Evolutionary conservation across 2,113 vertebrate genomes (phyloP).

Genomic region (Corythoichthys haematopterus): DNA sequence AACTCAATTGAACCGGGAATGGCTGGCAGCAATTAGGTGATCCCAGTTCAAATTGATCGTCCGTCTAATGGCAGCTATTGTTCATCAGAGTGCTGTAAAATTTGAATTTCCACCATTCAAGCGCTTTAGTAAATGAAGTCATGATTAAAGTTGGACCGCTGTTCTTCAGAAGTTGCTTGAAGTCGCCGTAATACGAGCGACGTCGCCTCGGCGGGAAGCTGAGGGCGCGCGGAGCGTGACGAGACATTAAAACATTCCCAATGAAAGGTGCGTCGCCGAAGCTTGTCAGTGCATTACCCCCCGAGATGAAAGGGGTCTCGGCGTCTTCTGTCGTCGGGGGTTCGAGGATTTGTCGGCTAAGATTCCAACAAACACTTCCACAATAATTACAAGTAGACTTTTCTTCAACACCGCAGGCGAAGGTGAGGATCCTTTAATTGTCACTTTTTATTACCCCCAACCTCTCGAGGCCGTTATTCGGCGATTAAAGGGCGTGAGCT

Average conservation of each 20-base stretch:
- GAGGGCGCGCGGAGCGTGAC: slow-evolving; percentile 54
- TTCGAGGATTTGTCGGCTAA: slow-evolving; percentile 65
- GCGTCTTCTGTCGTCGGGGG: slow-evolving; percentile 59
- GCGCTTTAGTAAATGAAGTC: slow-evolving; percentile 17
- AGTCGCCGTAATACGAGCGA: slow-evolving; percentile 40
- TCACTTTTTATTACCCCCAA: slow-evolving; percentile 28
- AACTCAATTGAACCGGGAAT: too few species aligned
- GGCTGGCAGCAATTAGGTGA: too few species aligned
- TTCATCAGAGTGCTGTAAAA: too few species aligned
- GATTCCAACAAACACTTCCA: slow-evolving; percentile 72
- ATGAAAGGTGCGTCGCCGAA: slow-evolving; percentile 66
- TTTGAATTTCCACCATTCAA: not conserved
- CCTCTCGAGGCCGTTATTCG: not conserved
- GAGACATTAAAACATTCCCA: slow-evolving; percentile 69
- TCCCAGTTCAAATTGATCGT: too few species aligned
- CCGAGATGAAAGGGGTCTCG: slow-evolving; percentile 68
- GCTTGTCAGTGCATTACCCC: slow-evolving; percentile 63
- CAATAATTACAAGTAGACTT: slow-evolving; percentile 72
- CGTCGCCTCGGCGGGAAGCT: slow-evolving; percentile 44
- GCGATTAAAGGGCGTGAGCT: slow-evolving; percentile 5
- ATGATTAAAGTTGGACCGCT: slow-evolving; percentile 61
- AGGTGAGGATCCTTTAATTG: slow-evolving; percentile 45
- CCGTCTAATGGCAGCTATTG: too few species aligned
- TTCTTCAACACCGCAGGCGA: slow-evolving; percentile 42
- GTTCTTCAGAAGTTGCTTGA: slow-evolving; percentile 60